Conservation (phyloP, 2,888 invertebrate species). For the Rosalia funebris region DNA sequence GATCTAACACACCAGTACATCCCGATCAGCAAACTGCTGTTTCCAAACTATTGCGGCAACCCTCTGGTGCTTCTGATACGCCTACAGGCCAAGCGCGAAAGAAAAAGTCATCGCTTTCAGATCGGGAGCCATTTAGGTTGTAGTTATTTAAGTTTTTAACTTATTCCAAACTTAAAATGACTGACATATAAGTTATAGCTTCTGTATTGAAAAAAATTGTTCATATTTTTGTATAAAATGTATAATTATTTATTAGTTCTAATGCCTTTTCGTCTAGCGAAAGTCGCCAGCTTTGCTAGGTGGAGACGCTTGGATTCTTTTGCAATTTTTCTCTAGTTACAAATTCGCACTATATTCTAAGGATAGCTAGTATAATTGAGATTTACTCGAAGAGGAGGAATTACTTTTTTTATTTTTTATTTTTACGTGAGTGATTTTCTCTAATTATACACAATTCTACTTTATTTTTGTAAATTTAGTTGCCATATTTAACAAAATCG, state of each 20-base stretch:
- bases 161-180: slow-evolving; percentile 58
- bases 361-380: slow-evolving; percentile 12
- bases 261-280: slow-evolving; percentile 39
- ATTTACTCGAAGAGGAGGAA: slow-evolving; percentile 1
- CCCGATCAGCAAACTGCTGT: slow-evolving; percentile 72
- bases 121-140: slow-evolving; percentile 79
- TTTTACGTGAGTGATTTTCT: slow-evolving; percentile 21
- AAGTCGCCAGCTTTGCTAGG: slow-evolving; percentile 56
- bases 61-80: slow-evolving; percentile 76
- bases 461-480: slow-evolving; percentile 49
- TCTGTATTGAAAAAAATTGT: slow-evolving; percentile 54
- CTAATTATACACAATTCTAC: slow-evolving; percentile 36
- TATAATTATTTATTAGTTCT: slow-evolving; percentile 46
- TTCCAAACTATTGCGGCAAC: slow-evolving; percentile 72
- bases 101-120: slow-evolving; percentile 51
- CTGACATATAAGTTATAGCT: slow-evolving; percentile 58
- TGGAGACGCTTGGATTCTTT: slow-evolving; percentile 40
- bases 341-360: slow-evolving; percentile 16
- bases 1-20: slow-evolving; percentile 78
- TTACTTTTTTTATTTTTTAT: too few species aligned
- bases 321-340: slow-evolving; percentile 25
- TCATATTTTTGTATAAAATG: slow-evolving; percentile 62
- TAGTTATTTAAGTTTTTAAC: slow-evolving; percentile 62
- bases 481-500: slow-evolving; percentile 53
- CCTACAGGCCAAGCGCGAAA: slow-evolving; percentile 65